Percentiles rank a stretch among this genome's conserved stretches.
Evolutionary conservation across 2,113 vertebrate species (phyloP).

Genomic region (Egretta garzetta): DNA sequence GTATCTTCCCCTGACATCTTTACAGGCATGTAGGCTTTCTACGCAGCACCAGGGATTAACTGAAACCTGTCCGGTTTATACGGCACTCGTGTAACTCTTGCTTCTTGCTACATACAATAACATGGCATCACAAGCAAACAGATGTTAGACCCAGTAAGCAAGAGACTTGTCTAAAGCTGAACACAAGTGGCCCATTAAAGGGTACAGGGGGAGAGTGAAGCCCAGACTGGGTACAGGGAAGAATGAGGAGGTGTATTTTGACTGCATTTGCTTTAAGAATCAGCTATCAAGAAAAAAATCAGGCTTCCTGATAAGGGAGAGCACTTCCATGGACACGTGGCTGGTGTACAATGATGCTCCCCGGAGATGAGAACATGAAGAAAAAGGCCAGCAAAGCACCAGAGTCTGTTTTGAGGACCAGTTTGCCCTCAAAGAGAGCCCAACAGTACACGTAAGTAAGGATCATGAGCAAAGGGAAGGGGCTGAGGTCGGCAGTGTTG

Average conservation of each 20-base stretch:
- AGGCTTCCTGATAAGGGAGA: background rate
- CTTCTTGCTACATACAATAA: background rate
- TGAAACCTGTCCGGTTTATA: background rate
- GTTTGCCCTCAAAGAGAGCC: background rate
- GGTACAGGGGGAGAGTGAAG: background rate
- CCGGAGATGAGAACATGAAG: background rate
- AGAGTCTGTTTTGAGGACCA: background rate
- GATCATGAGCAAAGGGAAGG: background rate
- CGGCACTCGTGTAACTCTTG: background rate
- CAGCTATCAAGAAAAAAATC: background rate
- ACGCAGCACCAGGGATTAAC: background rate
- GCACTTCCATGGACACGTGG: accelerated
- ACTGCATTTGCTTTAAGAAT: background rate
- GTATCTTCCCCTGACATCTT: background rate
- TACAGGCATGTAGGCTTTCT: background rate
- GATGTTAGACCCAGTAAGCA: background rate
- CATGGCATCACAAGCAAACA: background rate
- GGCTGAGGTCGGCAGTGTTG: background rate
- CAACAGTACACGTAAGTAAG: accelerated
- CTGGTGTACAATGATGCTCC: background rate
- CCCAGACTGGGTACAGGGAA: background rate
- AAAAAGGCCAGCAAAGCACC: background rate
- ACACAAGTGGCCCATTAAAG: background rate
- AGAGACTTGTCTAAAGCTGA: background rate
- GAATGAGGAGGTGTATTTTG: background rate